Evolutionary conservation across 2,888 invertebrate genomes (phyloP), one percentile per base, ranked within the genome.

Genomic region (Aphodius sticticus): DNA sequence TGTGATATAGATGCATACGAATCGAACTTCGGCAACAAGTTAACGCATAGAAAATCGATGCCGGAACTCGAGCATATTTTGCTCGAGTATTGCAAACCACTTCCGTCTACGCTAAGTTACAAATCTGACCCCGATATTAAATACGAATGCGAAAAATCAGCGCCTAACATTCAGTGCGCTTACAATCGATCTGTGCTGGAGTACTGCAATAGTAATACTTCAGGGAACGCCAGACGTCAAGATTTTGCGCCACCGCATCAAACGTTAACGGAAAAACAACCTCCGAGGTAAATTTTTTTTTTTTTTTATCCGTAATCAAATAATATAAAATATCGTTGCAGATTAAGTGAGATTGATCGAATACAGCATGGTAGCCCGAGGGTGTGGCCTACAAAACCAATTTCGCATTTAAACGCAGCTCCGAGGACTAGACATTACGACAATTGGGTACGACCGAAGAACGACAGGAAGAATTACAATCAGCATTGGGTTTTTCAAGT

Each of bases 401-500:
- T 26, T 26, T 26, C 26, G 1, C 26, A 26, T 2, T 89, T 96
- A 7, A 95, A 95, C 86, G 95, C 96, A 37, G 95, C 94, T 16
- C 96, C 96, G 2, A 93, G 95, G 80, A 93, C 94, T 16, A 93
- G 95, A 85, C 92, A 95, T 86, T 92, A 91, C 82, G 91, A 93
- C 77, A 94, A 94, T 81, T 95, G 96, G 93, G 92, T 95, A 85
- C 94, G 93, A 86, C 91, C 93, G 74, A 93, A 92, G 82, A 89
- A 90, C 5, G 88, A 89, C 81, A 82, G 80, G n/a, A 93, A 92
- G 84, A 94, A 93, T 86, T 94, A 95, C 86, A 93, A 92, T 85
- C 96, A 97, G 84, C 97, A 98, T 87, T 97, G 97, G 97, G 91
- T 98, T n/a, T 94, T 96, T 87, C 95, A 95, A 91, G 95, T 94